Conservation (phyloP, 2,797 vertebrate genomes). For the Lerista edwardsae region DNA sequence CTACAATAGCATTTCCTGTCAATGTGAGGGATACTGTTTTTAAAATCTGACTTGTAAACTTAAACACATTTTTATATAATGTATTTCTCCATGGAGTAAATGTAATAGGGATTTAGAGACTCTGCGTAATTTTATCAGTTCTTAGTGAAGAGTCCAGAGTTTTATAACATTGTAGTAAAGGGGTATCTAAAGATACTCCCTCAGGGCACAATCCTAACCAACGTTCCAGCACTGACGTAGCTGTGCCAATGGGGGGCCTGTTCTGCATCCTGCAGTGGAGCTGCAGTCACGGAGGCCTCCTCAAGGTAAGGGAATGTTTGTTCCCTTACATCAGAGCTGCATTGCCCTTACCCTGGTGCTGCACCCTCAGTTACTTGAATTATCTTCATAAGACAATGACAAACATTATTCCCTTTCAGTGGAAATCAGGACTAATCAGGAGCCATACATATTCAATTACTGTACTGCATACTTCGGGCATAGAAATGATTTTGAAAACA, state of each 20-base stretch:
- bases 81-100: background rate
- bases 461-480: background rate
- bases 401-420: background rate
- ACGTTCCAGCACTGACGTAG: too few relatives aligned
- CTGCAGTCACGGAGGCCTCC: too few relatives aligned
- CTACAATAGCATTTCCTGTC: background rate
- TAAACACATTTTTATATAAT: background rate
- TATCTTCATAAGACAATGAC: background rate
- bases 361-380: rapidly evolving
- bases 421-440: background rate
- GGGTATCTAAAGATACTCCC: background rate
- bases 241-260: too few relatives aligned
- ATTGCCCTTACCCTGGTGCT: too few relatives aligned
- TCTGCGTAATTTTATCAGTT: background rate
- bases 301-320: too few relatives aligned
- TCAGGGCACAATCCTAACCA: too few relatives aligned
- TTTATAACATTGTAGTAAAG: background rate
- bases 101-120: background rate
- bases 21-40: background rate
- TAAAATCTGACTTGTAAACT: background rate
- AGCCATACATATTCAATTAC: background rate
- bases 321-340: too few relatives aligned
- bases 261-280: too few relatives aligned
- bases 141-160: background rate
- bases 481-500: background rate